Base-by-base conservation (phyloP, 2,797 vertebrate species). In the Aldrovandia affinis region DNA sequence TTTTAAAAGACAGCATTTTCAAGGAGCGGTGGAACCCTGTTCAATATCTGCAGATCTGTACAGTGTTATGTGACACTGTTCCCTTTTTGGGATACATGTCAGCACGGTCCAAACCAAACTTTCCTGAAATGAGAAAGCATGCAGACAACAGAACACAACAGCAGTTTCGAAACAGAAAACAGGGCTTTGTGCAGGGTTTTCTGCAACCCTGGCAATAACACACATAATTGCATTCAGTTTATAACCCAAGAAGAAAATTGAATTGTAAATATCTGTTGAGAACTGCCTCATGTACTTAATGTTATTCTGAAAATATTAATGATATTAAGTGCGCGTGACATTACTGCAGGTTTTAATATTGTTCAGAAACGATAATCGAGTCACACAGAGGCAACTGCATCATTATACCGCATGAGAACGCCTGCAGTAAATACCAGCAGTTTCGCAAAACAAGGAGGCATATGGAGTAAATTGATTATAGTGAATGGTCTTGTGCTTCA, bases 191-290 rank as follows among this genome's bases (percentile, higher is more conserved):
- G n/a, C n/a, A n/a, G n/a, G n/a, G 87, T 86, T 89, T 89, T 87
- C 78, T 84, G 81, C 83, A 82, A 89, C 85, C 65, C 70, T 54
- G 82, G 87, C 86, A 87, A 79, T 47, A 81, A 83, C 86, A 59
- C 77, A 30, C 50, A 79, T 87, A 89, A 90, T 88, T 88, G 42
- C 65, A 89, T 89, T 90, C 88, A 88, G 87, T 83, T 68, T 86
- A 86, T 47, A 89, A 90, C 86, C 88, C 86, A 86, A 81, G 42
- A 82, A 80, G 86, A 84, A 86, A 89, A 87, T 88, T 65, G 12
- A 87, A 88, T 87, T 85, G 3, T 20, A 89, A 86, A 84, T 90
- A 86, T 87, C 88, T 88, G 86, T 88, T 84, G 87, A 86, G 84
- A 85, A 86, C 86, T 84, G 88, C 87, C 86, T 86, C 83, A 87